Conservation (phyloP, 2,888 invertebrate species). For the Acrobasis suavella region DNA sequence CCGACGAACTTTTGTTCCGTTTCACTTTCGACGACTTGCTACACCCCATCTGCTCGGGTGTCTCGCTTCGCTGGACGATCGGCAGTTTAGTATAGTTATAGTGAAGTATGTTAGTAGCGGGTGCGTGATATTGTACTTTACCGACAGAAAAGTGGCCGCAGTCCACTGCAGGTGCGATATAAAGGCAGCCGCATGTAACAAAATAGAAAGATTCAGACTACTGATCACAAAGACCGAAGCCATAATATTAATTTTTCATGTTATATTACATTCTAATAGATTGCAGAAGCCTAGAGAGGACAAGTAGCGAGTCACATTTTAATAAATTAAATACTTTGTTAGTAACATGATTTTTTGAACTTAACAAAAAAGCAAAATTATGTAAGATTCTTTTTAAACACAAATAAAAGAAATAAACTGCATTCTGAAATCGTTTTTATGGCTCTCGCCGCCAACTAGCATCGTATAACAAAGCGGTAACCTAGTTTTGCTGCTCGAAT, state of each 20-base stretch:
- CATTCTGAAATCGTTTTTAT: slow-evolving; percentile 21
- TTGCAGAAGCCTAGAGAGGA: slow-evolving; percentile 10
- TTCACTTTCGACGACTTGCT: slow-evolving; percentile 65
- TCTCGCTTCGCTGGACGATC: slow-evolving; percentile 61
- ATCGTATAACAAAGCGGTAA: slow-evolving; percentile 22
- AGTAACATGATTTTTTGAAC: slow-evolving; percentile 1
- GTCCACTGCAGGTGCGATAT: slow-evolving; percentile 85
- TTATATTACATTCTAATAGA: slow-evolving; percentile 4
- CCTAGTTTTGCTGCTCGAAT: slow-evolving; percentile 26
- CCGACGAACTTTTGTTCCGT: slow-evolving; percentile 78
- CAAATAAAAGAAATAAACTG: slow-evolving; percentile 7
- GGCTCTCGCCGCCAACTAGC: slow-evolving; percentile 20
- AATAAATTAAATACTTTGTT: slow-evolving; percentile 1
- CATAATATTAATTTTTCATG: slow-evolving; percentile 24
- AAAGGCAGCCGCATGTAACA: slow-evolving; percentile 83
- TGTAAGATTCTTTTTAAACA: neutral
- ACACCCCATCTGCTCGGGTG: slow-evolving; percentile 62
- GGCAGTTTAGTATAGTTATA: slow-evolving; percentile 70
- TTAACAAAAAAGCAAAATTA: neutral
- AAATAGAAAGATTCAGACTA: slow-evolving; percentile 77
- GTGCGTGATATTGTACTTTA: slow-evolving; percentile 87
- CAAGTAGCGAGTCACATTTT: neutral
- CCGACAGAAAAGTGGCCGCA: slow-evolving; percentile 85
- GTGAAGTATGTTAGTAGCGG: slow-evolving; percentile 77
- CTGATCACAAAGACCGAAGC: slow-evolving; percentile 37